Percentiles rank a stretch among this genome's conserved stretches.
phyloP scores from a whole-genome alignment of 2,113 vertebrate genomes.

The Oncorhynchus clarkii region DNA sequence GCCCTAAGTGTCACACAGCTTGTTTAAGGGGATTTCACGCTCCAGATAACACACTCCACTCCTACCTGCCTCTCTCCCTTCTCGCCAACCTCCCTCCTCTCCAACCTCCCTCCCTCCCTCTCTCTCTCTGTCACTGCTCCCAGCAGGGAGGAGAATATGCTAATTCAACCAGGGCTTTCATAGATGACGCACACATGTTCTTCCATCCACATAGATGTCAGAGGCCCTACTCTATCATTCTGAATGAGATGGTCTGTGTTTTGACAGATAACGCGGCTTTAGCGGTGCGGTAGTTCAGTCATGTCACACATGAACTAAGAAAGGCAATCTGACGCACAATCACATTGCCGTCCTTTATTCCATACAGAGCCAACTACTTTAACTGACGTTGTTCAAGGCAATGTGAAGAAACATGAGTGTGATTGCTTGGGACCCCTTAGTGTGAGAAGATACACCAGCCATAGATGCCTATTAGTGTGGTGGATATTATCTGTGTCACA shows the following conservation, averaged over 20 bases:
- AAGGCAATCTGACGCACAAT: not conserved
- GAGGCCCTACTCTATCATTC: not conserved
- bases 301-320: not conserved
- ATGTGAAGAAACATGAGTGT: not conserved
- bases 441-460: conserved; percentile 3
- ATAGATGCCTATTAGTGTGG: conserved; percentile 27
- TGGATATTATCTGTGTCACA: conserved; percentile 40
- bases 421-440: not conserved
- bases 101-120: not conserved
- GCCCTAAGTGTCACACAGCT: conserved; percentile 54
- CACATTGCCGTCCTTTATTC: not conserved
- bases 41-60: conserved; percentile 51
- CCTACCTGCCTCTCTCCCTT: conserved; percentile 12
- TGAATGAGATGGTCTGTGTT: not conserved
- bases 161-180: conserved; percentile 32
- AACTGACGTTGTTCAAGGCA: not conserved
- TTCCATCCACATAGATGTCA: not conserved
- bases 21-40: conserved; percentile 64
- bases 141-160: conserved; percentile 27
- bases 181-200: conserved; percentile 15
- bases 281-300: not conserved
- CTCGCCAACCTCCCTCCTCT: not conserved
- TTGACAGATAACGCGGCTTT: not conserved
- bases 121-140: conserved; percentile 33
- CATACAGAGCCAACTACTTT: not conserved